phyloP scores from a whole-genome alignment of 1,140 invertebrate species.

The Diabrotica undecimpunctata region DNA sequence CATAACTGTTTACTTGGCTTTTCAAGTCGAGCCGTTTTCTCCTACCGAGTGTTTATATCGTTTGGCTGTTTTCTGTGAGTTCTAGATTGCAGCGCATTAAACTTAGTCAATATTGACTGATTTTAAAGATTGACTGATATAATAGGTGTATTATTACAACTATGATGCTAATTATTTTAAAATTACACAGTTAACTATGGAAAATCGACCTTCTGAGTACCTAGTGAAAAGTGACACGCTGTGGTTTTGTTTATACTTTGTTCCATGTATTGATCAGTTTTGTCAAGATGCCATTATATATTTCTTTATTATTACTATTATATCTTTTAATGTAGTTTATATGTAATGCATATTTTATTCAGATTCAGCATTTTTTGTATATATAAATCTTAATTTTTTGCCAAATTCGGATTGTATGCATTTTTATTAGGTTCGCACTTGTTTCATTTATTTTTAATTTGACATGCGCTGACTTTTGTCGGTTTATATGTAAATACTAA shows the following conservation, averaged over 20 bases:
- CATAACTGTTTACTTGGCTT: too few species aligned
- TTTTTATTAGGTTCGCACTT: constrained; percentile 17
- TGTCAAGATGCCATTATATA: constrained; percentile 25
- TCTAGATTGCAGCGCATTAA: too few species aligned
- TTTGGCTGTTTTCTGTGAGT: too few species aligned
- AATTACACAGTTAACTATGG: neutral
- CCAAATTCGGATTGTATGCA: constrained; percentile 17
- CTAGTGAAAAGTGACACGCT: neutral
- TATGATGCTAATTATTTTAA: neutral
- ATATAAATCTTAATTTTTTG: constrained; percentile 24
- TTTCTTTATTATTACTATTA: constrained; percentile 17
- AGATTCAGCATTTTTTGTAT: constrained; percentile 14
- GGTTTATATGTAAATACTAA: constrained; percentile 40
- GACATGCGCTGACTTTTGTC: constrained; percentile 31
- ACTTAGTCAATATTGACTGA: too few species aligned
- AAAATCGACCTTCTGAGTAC: neutral
- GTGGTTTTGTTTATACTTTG: neutral
- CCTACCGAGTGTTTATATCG: too few species aligned
- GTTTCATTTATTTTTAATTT: constrained; percentile 26
- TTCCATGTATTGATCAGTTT: constrained; percentile 3
- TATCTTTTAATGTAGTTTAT: constrained; percentile 27
- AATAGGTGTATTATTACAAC: neutral
- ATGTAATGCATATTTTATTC: constrained; percentile 30
- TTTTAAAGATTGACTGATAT: neutral
- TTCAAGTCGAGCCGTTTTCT: too few species aligned